Evolutionary conservation across 2,888 invertebrate genomes (phyloP).

Genomic region (Amiota minor): DNA sequence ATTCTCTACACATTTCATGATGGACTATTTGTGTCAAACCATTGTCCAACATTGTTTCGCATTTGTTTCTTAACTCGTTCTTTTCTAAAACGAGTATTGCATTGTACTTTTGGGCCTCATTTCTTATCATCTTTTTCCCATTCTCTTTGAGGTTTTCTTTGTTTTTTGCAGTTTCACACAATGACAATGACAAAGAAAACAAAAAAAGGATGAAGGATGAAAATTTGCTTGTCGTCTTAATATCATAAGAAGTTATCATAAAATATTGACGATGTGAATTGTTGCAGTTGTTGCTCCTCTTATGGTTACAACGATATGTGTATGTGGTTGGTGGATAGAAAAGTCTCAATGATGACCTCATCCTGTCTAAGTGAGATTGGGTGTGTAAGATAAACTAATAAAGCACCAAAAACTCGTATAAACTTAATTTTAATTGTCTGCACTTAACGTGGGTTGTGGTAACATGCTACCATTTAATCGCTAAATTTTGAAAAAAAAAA

Average conservation of each 20-base stretch:
- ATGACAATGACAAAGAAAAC: slow-evolving; percentile 37
- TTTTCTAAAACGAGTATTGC: background rate
- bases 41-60: slow-evolving; percentile 64
- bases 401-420: slow-evolving; percentile 21
- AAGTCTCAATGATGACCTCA: no score
- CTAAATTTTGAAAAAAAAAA: slow-evolving; percentile 39
- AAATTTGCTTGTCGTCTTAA: slow-evolving; percentile 38
- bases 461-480: slow-evolving; percentile 41
- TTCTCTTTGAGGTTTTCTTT: slow-evolving; percentile 21
- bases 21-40: slow-evolving; percentile 60
- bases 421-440: slow-evolving; percentile 23
- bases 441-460: background rate
- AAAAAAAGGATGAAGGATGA: slow-evolving; percentile 33
- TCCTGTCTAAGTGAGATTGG: no score
- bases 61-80: slow-evolving; percentile 39
- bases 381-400: slow-evolving; percentile 21
- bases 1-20: slow-evolving; percentile 54
- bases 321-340: background rate
- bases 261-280: slow-evolving; percentile 60
- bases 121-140: background rate
- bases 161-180: slow-evolving; percentile 43
- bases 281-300: slow-evolving; percentile 55
- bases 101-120: slow-evolving; percentile 26
- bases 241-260: slow-evolving; percentile 41
- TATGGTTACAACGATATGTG: slow-evolving; percentile 26